Evolutionary conservation across 1,140 invertebrate genomes (phyloP).

Genomic region (Pseudobourletiella spinata): DNA sequence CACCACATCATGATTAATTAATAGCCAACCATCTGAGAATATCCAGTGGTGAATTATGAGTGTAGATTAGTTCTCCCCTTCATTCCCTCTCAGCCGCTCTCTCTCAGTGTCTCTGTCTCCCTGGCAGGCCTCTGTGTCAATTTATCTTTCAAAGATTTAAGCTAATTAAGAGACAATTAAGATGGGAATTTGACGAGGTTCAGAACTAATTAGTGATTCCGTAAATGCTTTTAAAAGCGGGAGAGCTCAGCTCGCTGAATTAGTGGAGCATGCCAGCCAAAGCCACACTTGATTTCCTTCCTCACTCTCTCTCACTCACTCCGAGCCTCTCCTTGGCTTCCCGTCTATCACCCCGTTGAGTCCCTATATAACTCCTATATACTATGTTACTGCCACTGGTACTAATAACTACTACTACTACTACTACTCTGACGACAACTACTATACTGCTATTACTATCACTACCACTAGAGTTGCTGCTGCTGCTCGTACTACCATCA

Average conservation of each 20-base stretch:
- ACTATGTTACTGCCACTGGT: too few species aligned
- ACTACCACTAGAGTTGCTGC: too few species aligned
- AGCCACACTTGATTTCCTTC: conserved; percentile 9
- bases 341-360: neutral
- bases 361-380: too few species aligned
- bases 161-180: conserved; percentile 37
- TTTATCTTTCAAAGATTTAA: conserved; percentile 36
- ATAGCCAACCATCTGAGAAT: conserved; percentile 22
- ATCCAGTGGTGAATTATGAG: conserved; percentile 27
- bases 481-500: too few species aligned
- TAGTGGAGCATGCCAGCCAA: conserved; percentile 18
- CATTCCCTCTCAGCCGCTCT: neutral
- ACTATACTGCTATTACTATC: too few species aligned
- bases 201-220: conserved; percentile 36
- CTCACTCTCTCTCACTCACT: neutral
- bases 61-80: conserved; percentile 18
- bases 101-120: neutral
- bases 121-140: conserved; percentile 27
- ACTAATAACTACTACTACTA: too few species aligned
- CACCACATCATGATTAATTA: conserved; percentile 25
- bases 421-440: too few species aligned
- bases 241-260: conserved; percentile 18
- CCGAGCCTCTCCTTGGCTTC: neutral
- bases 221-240: conserved; percentile 32
- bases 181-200: conserved; percentile 36